Evolutionary conservation across 1,140 invertebrate genomes (phyloP), one percentile per base, ranked within the genome.

Genomic region (Atta texana): DNA sequence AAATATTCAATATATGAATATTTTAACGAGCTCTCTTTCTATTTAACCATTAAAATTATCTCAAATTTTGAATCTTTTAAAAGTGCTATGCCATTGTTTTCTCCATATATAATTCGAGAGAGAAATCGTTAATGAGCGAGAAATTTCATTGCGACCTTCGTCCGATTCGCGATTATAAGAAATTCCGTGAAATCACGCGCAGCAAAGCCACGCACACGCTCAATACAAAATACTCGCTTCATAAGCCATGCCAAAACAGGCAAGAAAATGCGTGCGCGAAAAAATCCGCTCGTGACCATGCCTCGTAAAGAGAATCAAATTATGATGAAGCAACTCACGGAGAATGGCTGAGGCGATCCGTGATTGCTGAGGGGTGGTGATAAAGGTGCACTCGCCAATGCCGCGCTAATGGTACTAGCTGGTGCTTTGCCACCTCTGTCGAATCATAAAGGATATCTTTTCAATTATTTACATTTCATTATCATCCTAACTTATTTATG

Each of bases 361-460:
- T 94, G 92, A 88, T 93, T 94, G 76, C 94, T 95, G 49, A 95
- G 88, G 16, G 95, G 93, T 77, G 96, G 96, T 31, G 96, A 96
- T 16, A 96, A 92, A 68, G 96, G 96, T 24, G 96, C 94, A 85
- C 93, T 95, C n/a, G 96, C 93, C 53, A 97, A 93, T 10, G 97
- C 96, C 21, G 97, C 96, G 39, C 97, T 96, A 85, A 97, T 97
- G 3, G 96, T 96, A 92, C 96, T 96, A 39, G 96, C 95, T 57
- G 97, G 97, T 86, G 96, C 94, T 92, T 96, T 96, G 18, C 95
- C 95, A 90, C 96, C 96, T 64, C 96, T 97, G 92, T 34, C 93
- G 18, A 75, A 74, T 74, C 24, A 24, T 18, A 74, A 74, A 61
- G 14, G 1, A 82, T 34, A 24, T n/a, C 14, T 82, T 24, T 39